Percentiles rank a stretch among this genome's conserved stretches.
phyloP scores from a whole-genome alignment of 2,797 vertebrate genomes.

The Pterois miles region DNA sequence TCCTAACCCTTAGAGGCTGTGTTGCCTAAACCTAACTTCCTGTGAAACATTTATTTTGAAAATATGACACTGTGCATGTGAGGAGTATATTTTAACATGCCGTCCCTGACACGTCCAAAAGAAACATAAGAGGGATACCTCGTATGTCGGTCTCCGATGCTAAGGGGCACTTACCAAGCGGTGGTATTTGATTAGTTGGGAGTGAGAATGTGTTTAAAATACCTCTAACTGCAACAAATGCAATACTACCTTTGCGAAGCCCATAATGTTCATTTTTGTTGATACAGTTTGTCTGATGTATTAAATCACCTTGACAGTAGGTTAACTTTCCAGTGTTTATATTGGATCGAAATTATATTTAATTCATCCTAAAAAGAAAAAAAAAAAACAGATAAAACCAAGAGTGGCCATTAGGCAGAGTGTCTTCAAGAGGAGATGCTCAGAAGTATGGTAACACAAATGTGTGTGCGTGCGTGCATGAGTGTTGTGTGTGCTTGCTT shows the following conservation, averaged over 20 bases:
- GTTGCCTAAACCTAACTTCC: too few relatives aligned
- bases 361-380: too few relatives aligned
- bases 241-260: not conserved
- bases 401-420: not conserved
- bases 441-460: conserved; percentile 13
- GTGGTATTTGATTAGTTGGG: too few relatives aligned
- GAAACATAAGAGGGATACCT: too few relatives aligned
- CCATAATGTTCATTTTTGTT: not conserved
- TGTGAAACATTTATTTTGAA: too few relatives aligned
- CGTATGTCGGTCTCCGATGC: too few relatives aligned
- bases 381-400: not conserved
- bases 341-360: not conserved
- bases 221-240: not conserved
- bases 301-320: not conserved
- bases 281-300: not conserved
- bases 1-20: too few relatives aligned
- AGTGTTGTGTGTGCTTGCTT: not conserved
- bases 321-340: not conserved
- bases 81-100: too few relatives aligned
- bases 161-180: too few relatives aligned
- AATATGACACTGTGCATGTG: too few relatives aligned
- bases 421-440: conserved; percentile 1
- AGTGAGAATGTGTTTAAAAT: not conserved
- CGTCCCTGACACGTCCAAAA: too few relatives aligned
- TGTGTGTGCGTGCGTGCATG: conserved; percentile 7